Percentiles rank a stretch among this genome's conserved stretches.
phyloP scores from a whole-genome alignment of 2,888 invertebrate genomes.

The Ischnura elegans region DNA sequence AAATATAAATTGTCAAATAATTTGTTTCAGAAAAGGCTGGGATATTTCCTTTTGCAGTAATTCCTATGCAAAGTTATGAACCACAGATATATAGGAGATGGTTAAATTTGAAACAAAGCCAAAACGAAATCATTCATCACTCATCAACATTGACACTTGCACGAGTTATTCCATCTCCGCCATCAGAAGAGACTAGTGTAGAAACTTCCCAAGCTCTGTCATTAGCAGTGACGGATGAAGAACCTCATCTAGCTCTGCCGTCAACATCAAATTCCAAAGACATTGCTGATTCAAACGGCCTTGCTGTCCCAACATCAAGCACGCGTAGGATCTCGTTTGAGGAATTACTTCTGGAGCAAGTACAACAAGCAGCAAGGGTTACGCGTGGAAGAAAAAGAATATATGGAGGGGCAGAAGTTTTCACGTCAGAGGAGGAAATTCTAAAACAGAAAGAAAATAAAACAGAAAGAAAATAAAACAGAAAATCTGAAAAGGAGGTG shows the following conservation, averaged over 20 bases:
- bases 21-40: not conserved
- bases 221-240: not conserved
- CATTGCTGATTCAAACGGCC: not conserved
- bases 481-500: not conserved
- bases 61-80: not conserved
- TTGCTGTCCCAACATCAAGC: not conserved
- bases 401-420: conserved; percentile 8
- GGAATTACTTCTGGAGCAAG: conserved; percentile 20
- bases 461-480: no score
- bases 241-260: conserved; percentile 12
- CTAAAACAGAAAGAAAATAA: not conserved
- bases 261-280: not conserved
- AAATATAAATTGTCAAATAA: no score
- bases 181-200: not conserved
- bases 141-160: not conserved
- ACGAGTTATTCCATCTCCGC: not conserved
- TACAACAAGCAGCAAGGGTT: not conserved
- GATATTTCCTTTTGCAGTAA: not conserved
- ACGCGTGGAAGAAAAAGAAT: conserved; percentile 17
- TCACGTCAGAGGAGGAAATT: not conserved
- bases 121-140: not conserved
- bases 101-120: not conserved
- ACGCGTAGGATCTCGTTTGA: not conserved
- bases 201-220: not conserved
- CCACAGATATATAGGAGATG: conserved; percentile 18